phyloP scores from a whole-genome alignment of 2,797 vertebrate genomes.

The Acanthiza pusilla region DNA sequence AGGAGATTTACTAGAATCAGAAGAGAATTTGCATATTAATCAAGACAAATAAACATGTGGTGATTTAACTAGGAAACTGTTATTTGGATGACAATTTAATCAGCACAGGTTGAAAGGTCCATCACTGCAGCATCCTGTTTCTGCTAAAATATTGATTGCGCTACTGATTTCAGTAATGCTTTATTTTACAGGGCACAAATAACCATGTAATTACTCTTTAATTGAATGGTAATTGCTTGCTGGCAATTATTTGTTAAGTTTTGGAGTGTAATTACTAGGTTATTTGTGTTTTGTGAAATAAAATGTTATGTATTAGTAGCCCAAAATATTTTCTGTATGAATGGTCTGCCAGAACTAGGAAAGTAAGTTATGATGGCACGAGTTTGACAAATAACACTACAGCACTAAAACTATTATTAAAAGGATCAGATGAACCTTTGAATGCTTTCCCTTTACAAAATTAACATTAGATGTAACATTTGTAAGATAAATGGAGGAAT shows the following conservation, averaged over 20 bases:
- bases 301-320: constrained; percentile 54
- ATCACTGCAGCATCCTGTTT: constrained; percentile 68
- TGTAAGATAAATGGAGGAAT: constrained; percentile 55
- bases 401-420: constrained; percentile 18
- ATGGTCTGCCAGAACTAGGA: background rate
- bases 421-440: constrained; percentile 31
- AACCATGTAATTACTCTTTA: constrained; percentile 78
- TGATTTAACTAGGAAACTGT: constrained; percentile 68
- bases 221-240: constrained; percentile 78
- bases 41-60: constrained; percentile 73
- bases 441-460: constrained; percentile 42
- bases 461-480: constrained; percentile 49
- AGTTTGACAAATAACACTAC: constrained; percentile 8
- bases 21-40: constrained; percentile 73
- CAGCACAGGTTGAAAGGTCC: constrained; percentile 73
- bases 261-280: constrained; percentile 72
- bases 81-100: constrained; percentile 74
- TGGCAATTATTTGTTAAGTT: constrained; percentile 75
- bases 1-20: constrained; percentile 57
- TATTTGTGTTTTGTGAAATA: constrained; percentile 71
- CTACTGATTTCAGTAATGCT: constrained; percentile 73
- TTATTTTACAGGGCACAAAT: constrained; percentile 76
- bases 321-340: constrained; percentile 2
- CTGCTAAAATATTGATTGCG: constrained; percentile 75
- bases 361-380: constrained; percentile 2